phyloP scores from a whole-genome alignment of 2,113 vertebrate species.

The Protobothrops flavoviridis region DNA sequence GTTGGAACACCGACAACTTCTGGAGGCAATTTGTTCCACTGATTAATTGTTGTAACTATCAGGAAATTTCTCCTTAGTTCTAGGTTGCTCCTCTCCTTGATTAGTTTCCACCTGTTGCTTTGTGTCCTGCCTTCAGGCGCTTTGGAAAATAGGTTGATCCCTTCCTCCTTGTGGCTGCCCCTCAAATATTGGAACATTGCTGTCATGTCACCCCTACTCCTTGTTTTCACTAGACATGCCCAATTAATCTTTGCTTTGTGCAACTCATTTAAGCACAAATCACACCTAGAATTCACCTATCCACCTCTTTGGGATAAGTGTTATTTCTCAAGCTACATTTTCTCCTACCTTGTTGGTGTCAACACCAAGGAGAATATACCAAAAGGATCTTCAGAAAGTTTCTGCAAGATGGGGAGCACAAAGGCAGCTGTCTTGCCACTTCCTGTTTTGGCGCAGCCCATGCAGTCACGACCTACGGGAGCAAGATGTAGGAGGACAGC shows the following conservation, averaged over 20 bases:
- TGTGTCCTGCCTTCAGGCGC: no score
- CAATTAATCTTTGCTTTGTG: background rate
- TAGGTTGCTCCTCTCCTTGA: background rate
- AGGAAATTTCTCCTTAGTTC: no score
- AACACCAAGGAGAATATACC: constrained; percentile 94
- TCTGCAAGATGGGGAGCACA: constrained; percentile 90
- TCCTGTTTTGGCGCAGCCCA: constrained; percentile 94
- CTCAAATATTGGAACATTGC: background rate
- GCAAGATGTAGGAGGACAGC: background rate
- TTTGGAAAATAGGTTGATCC: no score
- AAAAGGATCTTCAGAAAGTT: constrained; percentile 90
- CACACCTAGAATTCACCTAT: background rate
- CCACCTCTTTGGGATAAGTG: background rate
- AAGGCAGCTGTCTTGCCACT: constrained; percentile 95
- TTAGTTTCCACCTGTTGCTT: background rate
- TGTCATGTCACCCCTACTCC: background rate
- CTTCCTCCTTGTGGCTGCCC: no score
- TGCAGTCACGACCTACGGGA: constrained; percentile 83
- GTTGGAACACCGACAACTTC: no score
- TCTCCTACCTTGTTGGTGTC: constrained; percentile 85
- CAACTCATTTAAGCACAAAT: background rate
- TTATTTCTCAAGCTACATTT: background rate
- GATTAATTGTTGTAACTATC: no score
- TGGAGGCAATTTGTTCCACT: no score
- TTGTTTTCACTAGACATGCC: background rate